These are phyloP conservation scores for Datnioides undecimradiatus DNA, from an alignment of 2,113 vertebrate genomes.

Conservation along the genomic window DNA sequence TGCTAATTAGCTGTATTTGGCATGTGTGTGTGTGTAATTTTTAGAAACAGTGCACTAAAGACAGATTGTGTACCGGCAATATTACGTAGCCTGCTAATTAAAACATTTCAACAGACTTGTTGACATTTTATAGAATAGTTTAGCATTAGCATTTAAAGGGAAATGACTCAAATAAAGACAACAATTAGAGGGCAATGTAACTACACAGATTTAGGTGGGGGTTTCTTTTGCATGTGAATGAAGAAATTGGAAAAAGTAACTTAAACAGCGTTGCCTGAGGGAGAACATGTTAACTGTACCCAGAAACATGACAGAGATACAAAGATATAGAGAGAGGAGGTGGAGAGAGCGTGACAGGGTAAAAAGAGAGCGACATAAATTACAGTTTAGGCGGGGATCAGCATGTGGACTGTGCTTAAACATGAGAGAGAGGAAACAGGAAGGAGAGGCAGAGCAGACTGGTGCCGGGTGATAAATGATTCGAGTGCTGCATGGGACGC, in stretches of 20 bases:
- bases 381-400: slow-evolving; percentile 17
- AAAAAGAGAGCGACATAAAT: slow-evolving; percentile 54
- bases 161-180: slow-evolving; percentile 6
- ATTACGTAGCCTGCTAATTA: background rate
- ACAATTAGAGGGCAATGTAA: background rate
- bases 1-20: too few relatives aligned
- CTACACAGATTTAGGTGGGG: background rate
- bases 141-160: background rate
- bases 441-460: slow-evolving; percentile 43
- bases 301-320: slow-evolving; percentile 4
- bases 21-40: background rate
- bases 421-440: slow-evolving; percentile 32
- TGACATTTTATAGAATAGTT: background rate
- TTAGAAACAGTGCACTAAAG: background rate
- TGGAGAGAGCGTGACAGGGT: slow-evolving; percentile 5
- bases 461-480: slow-evolving; percentile 79
- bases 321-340: slow-evolving; percentile 19
- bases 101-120: background rate
- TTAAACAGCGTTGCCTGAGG: background rate
- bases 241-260: background rate
- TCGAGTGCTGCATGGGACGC: slow-evolving; percentile 61
- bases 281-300: slow-evolving; percentile 16
- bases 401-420: slow-evolving; percentile 25
- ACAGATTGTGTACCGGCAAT: background rate
- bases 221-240: background rate